Evolutionary conservation across 2,113 vertebrate genomes (phyloP).

Genomic region (Sigmodon hispidus): DNA sequence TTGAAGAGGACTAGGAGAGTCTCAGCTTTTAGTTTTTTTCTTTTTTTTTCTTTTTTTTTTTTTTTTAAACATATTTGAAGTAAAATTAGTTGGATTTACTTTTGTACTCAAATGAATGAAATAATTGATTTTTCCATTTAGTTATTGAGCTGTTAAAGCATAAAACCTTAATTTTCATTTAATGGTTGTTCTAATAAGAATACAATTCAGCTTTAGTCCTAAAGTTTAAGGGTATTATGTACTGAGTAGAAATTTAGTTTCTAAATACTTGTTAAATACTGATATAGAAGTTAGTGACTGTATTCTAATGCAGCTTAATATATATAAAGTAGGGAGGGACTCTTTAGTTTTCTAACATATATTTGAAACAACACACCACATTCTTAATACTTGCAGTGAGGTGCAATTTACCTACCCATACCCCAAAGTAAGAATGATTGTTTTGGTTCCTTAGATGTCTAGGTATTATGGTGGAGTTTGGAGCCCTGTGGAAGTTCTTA

Average conservation of each 20-base stretch:
- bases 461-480: background rate
- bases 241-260: background rate
- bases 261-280: slow-evolving; percentile 46
- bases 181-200: slow-evolving; percentile 2
- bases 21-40: background rate
- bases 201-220: background rate
- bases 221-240: background rate
- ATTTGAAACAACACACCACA: background rate
- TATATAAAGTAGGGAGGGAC: slow-evolving; percentile 16
- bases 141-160: slow-evolving; percentile 12
- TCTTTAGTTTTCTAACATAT: slow-evolving; percentile 49
- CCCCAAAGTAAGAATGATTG: slow-evolving; percentile 17
- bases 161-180: slow-evolving; percentile 1
- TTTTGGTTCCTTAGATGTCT: background rate
- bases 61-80: background rate
- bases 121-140: slow-evolving; percentile 27
- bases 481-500: background rate
- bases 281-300: background rate
- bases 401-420: background rate
- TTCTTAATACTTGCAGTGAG: background rate
- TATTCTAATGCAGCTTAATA: slow-evolving; percentile 39
- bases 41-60: too few relatives aligned
- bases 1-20: background rate
- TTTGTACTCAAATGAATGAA: background rate
- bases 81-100: background rate